Conservation (phyloP, 1,140 invertebrate species). For the Zophobas atratus region DNA sequence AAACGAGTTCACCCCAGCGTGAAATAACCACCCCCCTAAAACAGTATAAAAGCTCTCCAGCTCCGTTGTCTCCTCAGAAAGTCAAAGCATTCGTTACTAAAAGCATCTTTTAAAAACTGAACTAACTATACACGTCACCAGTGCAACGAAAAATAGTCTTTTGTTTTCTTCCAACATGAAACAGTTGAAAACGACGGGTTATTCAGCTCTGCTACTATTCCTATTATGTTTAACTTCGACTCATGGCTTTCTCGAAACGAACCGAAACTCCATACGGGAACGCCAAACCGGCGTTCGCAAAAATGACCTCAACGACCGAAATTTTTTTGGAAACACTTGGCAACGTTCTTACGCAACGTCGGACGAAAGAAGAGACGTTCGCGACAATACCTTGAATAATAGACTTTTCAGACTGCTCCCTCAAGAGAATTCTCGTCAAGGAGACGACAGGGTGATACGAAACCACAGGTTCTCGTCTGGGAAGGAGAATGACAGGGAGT, state of each 20-base stretch:
- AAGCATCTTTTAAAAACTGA: slow-evolving; percentile 41
- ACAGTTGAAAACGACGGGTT: slow-evolving; percentile 38
- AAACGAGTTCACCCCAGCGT: slow-evolving; percentile 27
- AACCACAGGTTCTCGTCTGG: background rate
- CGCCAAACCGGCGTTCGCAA: background rate
- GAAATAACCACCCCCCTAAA: slow-evolving; percentile 22
- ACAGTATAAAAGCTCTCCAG: slow-evolving; percentile 9
- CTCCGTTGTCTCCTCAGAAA: slow-evolving; percentile 28
- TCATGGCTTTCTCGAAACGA: slow-evolving; percentile 40
- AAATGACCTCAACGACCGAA: slow-evolving; percentile 14
- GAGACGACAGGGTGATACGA: background rate
- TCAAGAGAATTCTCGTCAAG: background rate
- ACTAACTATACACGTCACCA: slow-evolving; percentile 44
- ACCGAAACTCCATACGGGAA: background rate
- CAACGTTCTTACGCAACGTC: slow-evolving; percentile 3
- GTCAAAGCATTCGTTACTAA: slow-evolving; percentile 30
- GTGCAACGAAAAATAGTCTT: background rate
- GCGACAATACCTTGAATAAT: background rate
- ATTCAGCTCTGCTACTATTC: slow-evolving; percentile 21
- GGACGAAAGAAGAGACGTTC: slow-evolving; percentile 11
- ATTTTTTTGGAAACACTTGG: slow-evolving; percentile 47
- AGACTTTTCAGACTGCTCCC: background rate
- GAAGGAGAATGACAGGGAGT: background rate
- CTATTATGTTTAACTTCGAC: slow-evolving; percentile 36
- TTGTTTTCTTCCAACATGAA: slow-evolving; percentile 40